Base-by-base conservation (phyloP, 2,797 vertebrate genomes). In the Poecilia wingei region DNA sequence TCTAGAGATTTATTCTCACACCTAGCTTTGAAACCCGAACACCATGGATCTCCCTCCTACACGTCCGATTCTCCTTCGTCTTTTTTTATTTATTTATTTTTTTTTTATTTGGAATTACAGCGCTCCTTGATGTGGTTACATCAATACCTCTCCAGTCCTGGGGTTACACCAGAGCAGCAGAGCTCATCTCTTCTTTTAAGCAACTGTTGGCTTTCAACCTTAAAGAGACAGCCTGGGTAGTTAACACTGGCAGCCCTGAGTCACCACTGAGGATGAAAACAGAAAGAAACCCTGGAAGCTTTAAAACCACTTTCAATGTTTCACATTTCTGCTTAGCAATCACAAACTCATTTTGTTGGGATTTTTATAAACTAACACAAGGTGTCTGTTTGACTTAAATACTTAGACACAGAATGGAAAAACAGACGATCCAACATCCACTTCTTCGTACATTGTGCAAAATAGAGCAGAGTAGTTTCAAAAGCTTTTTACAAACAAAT, bases 1-100 rank as follows among this genome's bases (percentile, higher is more conserved):
- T 73, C 55, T 18, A 47, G 43, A 81, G 77, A 89, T 87, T 83
- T 88, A 80, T 75, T 84, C 22, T 84, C 86, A 88, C 87, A 85
- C 28, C 28, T 64, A 77, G 75, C 85, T 85, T 88, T 87, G 79
- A 83, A 80, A 81, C 61, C 61, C 36, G 9, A 25, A 68, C 66
- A 3, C 10, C 64, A 86, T 51, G 36, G 47, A 28, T 75, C 87
- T 69, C n/a, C 78, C 74, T 59, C 78, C 74, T 47, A 2, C 70
- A 51, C 79, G 74, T 71, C 68, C 72, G 79, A 85, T 81, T 74
- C 79, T 76, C 73, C 69, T 81, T 53, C 68, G 49, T 51, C 6
- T 49, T 49, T 4, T 25, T 25, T 25, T n/a, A n/a, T 55, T 53
- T 0, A 1, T 31, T 31, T 31, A 31, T 51, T 71, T 4, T 45